Evolutionary conservation across 2,797 vertebrate species (phyloP), one percentile per base, ranked within the genome.

Genomic region (Acanthiza pusilla): DNA sequence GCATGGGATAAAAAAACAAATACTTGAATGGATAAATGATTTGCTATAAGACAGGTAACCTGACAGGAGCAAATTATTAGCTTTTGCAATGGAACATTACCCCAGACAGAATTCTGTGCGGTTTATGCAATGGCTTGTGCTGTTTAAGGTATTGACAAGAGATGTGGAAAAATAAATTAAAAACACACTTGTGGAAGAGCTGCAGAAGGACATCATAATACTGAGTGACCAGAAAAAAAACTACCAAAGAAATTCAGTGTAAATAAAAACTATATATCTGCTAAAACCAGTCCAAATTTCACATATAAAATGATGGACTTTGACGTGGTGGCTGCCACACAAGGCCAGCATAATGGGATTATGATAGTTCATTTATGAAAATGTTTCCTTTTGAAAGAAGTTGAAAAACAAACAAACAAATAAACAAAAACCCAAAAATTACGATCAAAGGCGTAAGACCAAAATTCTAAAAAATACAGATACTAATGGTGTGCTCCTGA

Each of bases 401-500:
- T 9, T 61, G 14, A 48, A 58, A 74, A 77, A 18, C 16, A 81
- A 79, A 8, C 4, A 81, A 79, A 8, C 4, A 43, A 61, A 16
- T 5, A 61, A 27, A 4, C 4, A 45, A 9, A 73, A 73, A 60
- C 18, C 16, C 4, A 45, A 9, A 73, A 73, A 60, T 20, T 18
- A 26, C 5, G 43, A 40, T 2, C 3, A 72, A 48, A 71, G 2
- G 0, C 68, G 81, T 67, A 81, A 53, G 57, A 36, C 2, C 0
- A 7, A 43, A 74, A 25, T 65, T 42, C 6, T 11, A 34, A 50
- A 58, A 55, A 63, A 14, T 1, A 7, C 0, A 38, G 54, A 76
- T 4, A 43, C 30, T 36, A 4, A 0, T 10, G 9, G 1, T 17
- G 3, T 34, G 12, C 1, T 91, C 7, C 20, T 48, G 29, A 50